Conservation (phyloP, 2,888 invertebrate genomes). For the Onchidella celtica region DNA sequence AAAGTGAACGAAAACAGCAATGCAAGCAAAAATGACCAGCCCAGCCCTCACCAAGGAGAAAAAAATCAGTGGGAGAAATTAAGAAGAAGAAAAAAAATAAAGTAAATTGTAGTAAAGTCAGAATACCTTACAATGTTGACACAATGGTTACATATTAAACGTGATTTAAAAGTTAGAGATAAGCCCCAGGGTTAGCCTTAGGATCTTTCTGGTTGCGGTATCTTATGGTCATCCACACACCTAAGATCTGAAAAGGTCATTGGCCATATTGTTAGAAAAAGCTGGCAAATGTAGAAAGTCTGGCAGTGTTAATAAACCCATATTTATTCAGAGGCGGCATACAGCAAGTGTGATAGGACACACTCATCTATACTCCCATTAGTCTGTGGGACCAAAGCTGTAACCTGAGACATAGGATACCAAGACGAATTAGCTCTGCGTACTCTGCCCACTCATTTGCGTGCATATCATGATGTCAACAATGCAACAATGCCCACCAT, state of each 20-base stretch:
- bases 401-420: too few species aligned
- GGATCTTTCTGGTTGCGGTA: conserved; percentile 99
- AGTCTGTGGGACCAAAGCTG: too few species aligned
- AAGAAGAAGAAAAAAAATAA: neutral
- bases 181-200: conserved; percentile 97
- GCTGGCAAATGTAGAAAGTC: too few species aligned
- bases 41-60: neutral
- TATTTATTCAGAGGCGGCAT: too few species aligned
- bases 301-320: too few species aligned
- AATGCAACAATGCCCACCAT: too few species aligned
- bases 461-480: too few species aligned
- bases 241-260: conserved; percentile 90
- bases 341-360: neutral
- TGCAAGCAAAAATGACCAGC: neutral
- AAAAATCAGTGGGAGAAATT: too few species aligned
- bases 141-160: conserved; percentile 17
- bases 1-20: neutral
- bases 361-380: neutral
- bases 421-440: too few species aligned
- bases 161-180: conserved; percentile 83
- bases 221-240: conserved; percentile 97
- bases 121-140: conserved; percentile 31
- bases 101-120: neutral
- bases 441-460: too few species aligned
- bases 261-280: too few species aligned